A percentile compares a stretch with the other conserved stretches of the same genome.
Evolutionary conservation across 2,113 vertebrate species (phyloP).

Genomic region (Archocentrus centrarchus): DNA sequence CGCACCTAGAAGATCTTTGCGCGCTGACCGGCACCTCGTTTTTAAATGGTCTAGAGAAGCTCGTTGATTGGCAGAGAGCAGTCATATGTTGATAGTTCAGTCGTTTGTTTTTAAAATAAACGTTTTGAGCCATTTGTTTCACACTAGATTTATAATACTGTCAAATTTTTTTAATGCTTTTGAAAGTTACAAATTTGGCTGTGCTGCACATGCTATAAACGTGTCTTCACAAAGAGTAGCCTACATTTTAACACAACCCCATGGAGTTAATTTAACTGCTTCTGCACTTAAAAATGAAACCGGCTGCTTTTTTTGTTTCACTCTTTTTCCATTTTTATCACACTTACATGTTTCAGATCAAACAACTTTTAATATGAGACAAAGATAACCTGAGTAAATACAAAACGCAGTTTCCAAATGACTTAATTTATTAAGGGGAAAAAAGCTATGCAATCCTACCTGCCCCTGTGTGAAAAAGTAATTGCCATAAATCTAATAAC

Average conservation of each 20-base stretch:
- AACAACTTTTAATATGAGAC: not conserved
- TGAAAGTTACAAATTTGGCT: not conserved
- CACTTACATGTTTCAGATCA: not conserved
- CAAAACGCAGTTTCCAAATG: not conserved
- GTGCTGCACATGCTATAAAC: not conserved
- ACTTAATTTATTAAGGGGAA: not conserved
- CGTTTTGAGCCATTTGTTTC: not conserved
- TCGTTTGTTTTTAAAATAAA: slow-evolving; percentile 50
- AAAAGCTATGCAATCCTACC: not conserved
- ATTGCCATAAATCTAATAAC: not conserved
- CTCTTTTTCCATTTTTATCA: not conserved
- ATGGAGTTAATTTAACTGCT: not conserved
- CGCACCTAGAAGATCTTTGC: slow-evolving; percentile 73
- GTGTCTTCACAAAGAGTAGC: not conserved
- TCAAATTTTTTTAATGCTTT: not conserved
- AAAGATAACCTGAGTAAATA: not conserved
- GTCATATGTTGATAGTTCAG: slow-evolving; percentile 49
- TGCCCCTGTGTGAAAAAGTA: not conserved
- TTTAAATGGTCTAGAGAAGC: slow-evolving; percentile 85
- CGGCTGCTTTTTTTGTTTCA: not conserved
- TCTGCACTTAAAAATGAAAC: too few species aligned
- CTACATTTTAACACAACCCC: not conserved
- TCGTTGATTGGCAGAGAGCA: slow-evolving; percentile 61
- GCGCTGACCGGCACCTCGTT: slow-evolving; percentile 78
- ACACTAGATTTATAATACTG: not conserved